Conservation (phyloP, 2,113 vertebrate genomes). For the Cottus gobio region DNA sequence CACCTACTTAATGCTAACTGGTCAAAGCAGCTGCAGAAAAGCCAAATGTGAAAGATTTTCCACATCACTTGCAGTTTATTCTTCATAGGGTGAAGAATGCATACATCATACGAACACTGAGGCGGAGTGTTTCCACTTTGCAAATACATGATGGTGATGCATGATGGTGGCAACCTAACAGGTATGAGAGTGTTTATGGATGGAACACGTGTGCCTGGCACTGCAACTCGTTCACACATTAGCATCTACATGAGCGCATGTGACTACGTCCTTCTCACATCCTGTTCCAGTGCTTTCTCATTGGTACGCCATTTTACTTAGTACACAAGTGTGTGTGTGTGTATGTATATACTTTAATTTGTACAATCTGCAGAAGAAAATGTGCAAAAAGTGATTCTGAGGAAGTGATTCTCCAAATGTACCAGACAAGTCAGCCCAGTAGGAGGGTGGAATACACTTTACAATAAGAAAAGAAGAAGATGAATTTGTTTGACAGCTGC, state of each 20-base stretch:
- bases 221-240: neutral
- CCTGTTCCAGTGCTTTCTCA: neutral
- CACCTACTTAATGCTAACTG: conserved; percentile 44
- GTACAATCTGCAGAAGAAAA: neutral
- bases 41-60: conserved; percentile 9
- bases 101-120: neutral
- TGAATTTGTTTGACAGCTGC: neutral
- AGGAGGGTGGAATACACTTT: neutral
- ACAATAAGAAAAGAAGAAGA: neutral
- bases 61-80: conserved; percentile 20
- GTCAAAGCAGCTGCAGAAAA: conserved; percentile 20
- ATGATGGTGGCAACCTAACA: too few relatives aligned
- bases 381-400: neutral
- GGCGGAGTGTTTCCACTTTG: conserved; percentile 21
- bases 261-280: neutral
- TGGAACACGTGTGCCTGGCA: neutral
- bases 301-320: neutral
- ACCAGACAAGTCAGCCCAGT: too few relatives aligned
- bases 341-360: neutral
- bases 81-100: conserved; percentile 18
- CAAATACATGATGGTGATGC: too few relatives aligned
- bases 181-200: conserved; percentile 28
- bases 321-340: neutral
- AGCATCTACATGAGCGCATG: neutral
- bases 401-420: neutral